phyloP scores from a whole-genome alignment of 2,797 vertebrate species.

The Telmatherina bonti region DNA sequence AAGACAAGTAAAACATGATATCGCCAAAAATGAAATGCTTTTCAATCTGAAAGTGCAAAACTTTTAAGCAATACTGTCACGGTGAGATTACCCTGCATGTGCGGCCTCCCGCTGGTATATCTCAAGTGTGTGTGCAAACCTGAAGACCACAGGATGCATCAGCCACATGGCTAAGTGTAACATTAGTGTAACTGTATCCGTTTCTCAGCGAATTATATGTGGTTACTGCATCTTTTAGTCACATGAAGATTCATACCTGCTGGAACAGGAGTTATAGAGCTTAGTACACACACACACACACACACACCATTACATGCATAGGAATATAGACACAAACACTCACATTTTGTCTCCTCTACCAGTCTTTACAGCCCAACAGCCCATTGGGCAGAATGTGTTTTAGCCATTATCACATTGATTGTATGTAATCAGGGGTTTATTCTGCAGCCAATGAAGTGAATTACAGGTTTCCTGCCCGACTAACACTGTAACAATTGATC shows the following conservation, averaged over 20 bases:
- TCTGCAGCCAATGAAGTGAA: constrained; percentile 92
- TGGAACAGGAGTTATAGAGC: constrained; percentile 12
- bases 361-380: constrained; percentile 74
- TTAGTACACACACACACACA: constrained; percentile 8
- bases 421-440: constrained; percentile 91
- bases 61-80: constrained; percentile 66
- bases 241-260: constrained; percentile 48
- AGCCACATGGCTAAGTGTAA: constrained; percentile 30
- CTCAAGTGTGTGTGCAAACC: constrained; percentile 33
- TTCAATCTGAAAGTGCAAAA: constrained; percentile 57
- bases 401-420: constrained; percentile 90
- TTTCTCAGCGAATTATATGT: constrained; percentile 30
- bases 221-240: constrained; percentile 26
- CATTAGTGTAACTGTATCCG: constrained; percentile 21
- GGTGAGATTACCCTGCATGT: constrained; percentile 41
- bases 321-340: constrained; percentile 58
- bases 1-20: constrained; percentile 27
- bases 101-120: constrained; percentile 54
- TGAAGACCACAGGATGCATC: constrained; percentile 58
- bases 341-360: constrained; percentile 45
- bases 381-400: constrained; percentile 88
- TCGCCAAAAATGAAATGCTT: constrained; percentile 26
- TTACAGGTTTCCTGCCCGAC: constrained; percentile 89
- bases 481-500: constrained; percentile 98
- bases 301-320: constrained; percentile 17